phyloP scores from a whole-genome alignment of 2,797 vertebrate species.

The Oreonectes daqikongensis region DNA sequence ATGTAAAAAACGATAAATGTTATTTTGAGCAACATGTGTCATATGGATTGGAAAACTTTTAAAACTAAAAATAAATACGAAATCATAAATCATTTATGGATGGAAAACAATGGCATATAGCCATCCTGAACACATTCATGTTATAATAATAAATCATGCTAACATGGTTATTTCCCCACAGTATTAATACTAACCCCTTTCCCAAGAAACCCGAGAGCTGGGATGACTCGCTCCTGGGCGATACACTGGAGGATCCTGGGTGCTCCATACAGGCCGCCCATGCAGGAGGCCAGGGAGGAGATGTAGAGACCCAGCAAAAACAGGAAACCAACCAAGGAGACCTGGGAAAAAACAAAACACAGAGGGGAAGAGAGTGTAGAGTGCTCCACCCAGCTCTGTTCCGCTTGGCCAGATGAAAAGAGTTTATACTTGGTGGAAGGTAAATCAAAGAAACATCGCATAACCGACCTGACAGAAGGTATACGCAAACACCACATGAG shows the following conservation, averaged over 20 bases:
- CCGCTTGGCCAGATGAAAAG: constrained; percentile 65
- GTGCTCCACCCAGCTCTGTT: constrained; percentile 73
- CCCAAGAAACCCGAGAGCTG: constrained; percentile 83
- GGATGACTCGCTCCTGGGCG: constrained; percentile 93
- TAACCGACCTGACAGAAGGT: constrained; percentile 20
- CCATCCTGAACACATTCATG: too few relatives aligned
- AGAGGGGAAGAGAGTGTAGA: constrained; percentile 68
- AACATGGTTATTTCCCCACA: neutral
- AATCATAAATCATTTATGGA: neutral
- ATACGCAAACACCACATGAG: neutral
- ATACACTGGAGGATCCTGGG: constrained; percentile 98
- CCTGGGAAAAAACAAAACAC: constrained; percentile 83
- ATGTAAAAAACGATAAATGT: neutral
- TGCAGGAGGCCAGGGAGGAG: constrained; percentile 97
- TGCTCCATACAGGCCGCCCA: constrained; percentile 94
- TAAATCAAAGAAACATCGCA: constrained; percentile 32
- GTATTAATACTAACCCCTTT: constrained; percentile 81
- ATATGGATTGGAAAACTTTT: too few relatives aligned
- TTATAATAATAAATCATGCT: neutral
- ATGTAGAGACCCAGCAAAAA: constrained; percentile 96
- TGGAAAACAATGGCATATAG: neutral
- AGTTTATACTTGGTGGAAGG: constrained; percentile 31
- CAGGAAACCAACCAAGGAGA: constrained; percentile 96
- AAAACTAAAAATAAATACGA: too few relatives aligned
- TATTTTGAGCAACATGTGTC: neutral